phyloP scores from a whole-genome alignment of 2,113 vertebrate genomes.

The Alethe castanea region DNA sequence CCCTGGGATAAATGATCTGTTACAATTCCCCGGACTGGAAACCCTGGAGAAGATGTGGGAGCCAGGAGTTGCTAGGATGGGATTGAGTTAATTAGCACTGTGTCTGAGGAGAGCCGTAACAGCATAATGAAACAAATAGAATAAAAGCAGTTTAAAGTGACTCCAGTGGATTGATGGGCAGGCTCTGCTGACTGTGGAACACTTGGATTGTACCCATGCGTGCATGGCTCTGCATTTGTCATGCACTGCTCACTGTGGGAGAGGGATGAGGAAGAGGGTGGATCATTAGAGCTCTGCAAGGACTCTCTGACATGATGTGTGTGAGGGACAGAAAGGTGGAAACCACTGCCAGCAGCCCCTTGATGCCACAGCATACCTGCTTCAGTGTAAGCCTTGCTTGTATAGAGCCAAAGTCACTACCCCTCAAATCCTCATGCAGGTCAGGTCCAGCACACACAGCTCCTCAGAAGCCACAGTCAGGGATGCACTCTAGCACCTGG shows the following conservation, averaged over 20 bases:
- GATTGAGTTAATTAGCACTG: slow-evolving; percentile 47
- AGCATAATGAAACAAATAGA: slow-evolving; percentile 12
- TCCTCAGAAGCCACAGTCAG: not conserved
- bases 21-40: slow-evolving; percentile 25
- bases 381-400: not conserved
- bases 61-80: not conserved
- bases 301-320: not conserved
- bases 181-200: not conserved
- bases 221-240: not conserved
- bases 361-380: not conserved
- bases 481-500: not conserved
- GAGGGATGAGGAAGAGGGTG: not conserved
- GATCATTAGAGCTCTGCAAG: not conserved
- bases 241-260: not conserved
- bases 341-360: not conserved
- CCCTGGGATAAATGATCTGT: not conserved
- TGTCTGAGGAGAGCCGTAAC: not conserved
- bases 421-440: not conserved
- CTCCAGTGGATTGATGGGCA: not conserved
- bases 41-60: slow-evolving; percentile 10
- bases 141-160: slow-evolving; percentile 5
- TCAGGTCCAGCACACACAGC: not conserved
- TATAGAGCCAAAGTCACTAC: not conserved
- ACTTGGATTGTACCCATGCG: not conserved
- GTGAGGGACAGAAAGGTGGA: not conserved